Base-by-base conservation (phyloP, 2,113 vertebrate genomes). In the Heptranchias perlo region DNA sequence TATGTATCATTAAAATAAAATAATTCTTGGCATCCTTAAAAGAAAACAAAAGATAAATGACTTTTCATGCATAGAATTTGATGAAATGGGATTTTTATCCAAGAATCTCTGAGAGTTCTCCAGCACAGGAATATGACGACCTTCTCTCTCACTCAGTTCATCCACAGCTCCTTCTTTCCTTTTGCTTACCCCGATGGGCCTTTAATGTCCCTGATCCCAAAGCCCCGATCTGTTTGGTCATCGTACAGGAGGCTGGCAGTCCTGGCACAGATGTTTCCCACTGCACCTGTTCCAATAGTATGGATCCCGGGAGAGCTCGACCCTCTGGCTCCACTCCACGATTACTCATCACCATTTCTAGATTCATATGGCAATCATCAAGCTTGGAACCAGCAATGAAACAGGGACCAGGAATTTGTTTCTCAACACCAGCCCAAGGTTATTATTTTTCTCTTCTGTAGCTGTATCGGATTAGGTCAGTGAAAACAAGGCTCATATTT, bases 211-310 rank as follows among this genome's bases (percentile, higher is more conserved):
- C 89, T 91, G 52, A 91, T 61, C 58, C 49, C 14, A 61, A 54
- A 54, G 54, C 52, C 31, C 31, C 16, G 58, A 35, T 62, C 31
- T 54, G 58, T 18, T 61, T 62, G 58, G 62, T 93, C 2, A n/a
- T n/a, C n/a, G n/a, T 6, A 39, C 16, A 93, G 16, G 58, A 62
- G 89, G 14, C 58, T 39, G 89, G 58, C 58, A 93, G 18, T 47
- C 28, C 96, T 96, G 96, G 97, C 96, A 96, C 96, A 89, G 96
- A 96, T 96, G 96, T 96, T 92, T 96, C 96, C 76, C 96, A 91
- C 2, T 96, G 97, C 98, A 98, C 98, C 98, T 98, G 98, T 96
- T 97, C 97, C 96, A 96, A 96, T 96, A 97, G 97, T 97, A 96
- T 0, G 49, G 97, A 97, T 62, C 89, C 58, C 35, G 16, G 89